These are phyloP conservation scores for Coenobita brevimanus DNA, from an alignment of 1,140 invertebrate species.

Conservation along the genomic window DNA sequence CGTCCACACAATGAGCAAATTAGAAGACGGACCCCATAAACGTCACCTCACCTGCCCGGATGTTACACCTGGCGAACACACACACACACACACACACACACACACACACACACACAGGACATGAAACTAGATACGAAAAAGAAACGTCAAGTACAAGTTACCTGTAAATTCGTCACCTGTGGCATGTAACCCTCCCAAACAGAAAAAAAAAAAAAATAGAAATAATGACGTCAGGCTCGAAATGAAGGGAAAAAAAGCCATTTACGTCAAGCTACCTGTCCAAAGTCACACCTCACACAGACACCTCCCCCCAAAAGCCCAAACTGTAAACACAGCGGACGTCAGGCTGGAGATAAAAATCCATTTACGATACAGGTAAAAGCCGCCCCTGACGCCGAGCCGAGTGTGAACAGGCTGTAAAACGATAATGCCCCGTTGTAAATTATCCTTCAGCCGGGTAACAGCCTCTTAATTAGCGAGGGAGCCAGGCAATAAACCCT, in stretches of 20 bases:
- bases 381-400: background rate
- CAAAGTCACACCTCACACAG: too few species aligned
- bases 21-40: background rate
- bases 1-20: too few species aligned
- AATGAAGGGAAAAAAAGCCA: too few species aligned
- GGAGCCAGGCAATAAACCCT: constrained; percentile 21
- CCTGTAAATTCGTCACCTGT: too few species aligned
- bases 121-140: background rate
- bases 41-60: background rate
- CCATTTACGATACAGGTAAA: constrained; percentile 8
- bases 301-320: too few species aligned
- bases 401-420: constrained; percentile 33
- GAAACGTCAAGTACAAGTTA: constrained; percentile 1
- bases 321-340: too few species aligned
- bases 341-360: background rate
- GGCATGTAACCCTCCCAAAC: too few species aligned
- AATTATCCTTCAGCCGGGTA: constrained; percentile 28
- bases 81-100: too few species aligned
- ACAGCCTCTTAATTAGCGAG: constrained; percentile 46
- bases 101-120: background rate
- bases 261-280: too few species aligned
- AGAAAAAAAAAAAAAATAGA: too few species aligned
- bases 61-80: background rate
- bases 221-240: too few species aligned
- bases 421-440: constrained; percentile 34